These are phyloP conservation scores for Hymenopus coronatus DNA, from an alignment of 2,888 invertebrate species.

Conservation along the genomic window DNA sequence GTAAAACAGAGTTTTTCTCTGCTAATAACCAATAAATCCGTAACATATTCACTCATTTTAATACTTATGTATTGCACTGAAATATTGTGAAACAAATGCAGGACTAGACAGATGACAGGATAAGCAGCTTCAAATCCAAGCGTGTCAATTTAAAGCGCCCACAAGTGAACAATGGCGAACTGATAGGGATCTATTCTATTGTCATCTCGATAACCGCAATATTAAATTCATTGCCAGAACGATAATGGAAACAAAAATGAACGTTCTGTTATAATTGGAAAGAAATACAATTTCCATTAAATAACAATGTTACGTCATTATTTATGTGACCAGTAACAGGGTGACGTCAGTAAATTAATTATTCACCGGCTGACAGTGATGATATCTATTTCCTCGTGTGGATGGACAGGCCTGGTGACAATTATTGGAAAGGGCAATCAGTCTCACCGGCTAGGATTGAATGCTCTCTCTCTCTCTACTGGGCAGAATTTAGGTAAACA, in stretches of 20 bases:
- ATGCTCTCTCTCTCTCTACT: too few species aligned
- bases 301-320: not conserved
- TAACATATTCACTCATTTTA: too few species aligned
- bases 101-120: not conserved
- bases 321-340: not conserved
- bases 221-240: not conserved
- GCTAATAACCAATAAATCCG: too few species aligned
- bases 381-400: not conserved
- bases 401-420: not conserved
- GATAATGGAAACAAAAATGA: not conserved
- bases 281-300: not conserved
- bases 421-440: not conserved
- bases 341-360: not conserved
- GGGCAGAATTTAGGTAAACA: too few species aligned
- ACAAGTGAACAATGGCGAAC: not conserved
- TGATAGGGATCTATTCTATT: not conserved
- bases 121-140: not conserved
- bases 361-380: not conserved
- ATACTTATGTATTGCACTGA: too few species aligned
- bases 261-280: not conserved
- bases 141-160: not conserved
- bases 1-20: too few species aligned
- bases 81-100: not conserved
- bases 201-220: not conserved
- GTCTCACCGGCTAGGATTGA: too few species aligned